A percentile compares a stretch with the other conserved stretches of the same genome.
These are phyloP conservation scores for Basileuterus tristriatus DNA, from an alignment of 2,797 vertebrate genomes.

Conservation along the genomic window DNA sequence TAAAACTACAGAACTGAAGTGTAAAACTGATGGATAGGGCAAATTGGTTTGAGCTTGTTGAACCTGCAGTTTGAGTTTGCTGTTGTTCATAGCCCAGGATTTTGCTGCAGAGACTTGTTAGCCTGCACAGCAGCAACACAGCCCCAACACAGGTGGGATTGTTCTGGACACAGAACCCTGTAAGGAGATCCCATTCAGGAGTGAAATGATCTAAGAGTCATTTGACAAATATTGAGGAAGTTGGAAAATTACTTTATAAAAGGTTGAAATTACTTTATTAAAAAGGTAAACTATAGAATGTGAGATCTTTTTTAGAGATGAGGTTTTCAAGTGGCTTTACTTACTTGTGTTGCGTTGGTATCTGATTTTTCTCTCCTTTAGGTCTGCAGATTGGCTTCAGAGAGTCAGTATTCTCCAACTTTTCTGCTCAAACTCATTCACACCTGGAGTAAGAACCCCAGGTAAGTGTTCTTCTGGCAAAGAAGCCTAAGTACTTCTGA, in stretches of 20 bases:
- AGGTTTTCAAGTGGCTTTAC: neutral
- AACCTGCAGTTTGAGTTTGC: neutral
- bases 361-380: slow-evolving; percentile 59
- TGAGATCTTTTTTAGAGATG: neutral
- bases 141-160: neutral
- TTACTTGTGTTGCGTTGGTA: neutral
- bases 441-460: slow-evolving; percentile 90
- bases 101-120: neutral
- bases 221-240: neutral
- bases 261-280: neutral
- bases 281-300: neutral
- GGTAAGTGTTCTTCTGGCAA: slow-evolving; percentile 69
- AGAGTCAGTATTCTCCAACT: slow-evolving; percentile 92
- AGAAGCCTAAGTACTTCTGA: neutral
- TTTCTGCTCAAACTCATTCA: slow-evolving; percentile 91
- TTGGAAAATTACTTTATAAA: neutral
- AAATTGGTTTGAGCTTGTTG: neutral
- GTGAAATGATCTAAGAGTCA: neutral
- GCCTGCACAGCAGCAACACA: neutral
- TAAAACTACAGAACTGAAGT: neutral
- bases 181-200: neutral
- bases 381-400: slow-evolving; percentile 88
- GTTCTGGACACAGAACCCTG: neutral
- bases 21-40: neutral
- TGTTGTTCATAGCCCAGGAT: neutral